Evolutionary conservation across 2,888 invertebrate species (phyloP), one percentile per base, ranked within the genome.

Genomic region (Drosophila paracracens): DNA sequence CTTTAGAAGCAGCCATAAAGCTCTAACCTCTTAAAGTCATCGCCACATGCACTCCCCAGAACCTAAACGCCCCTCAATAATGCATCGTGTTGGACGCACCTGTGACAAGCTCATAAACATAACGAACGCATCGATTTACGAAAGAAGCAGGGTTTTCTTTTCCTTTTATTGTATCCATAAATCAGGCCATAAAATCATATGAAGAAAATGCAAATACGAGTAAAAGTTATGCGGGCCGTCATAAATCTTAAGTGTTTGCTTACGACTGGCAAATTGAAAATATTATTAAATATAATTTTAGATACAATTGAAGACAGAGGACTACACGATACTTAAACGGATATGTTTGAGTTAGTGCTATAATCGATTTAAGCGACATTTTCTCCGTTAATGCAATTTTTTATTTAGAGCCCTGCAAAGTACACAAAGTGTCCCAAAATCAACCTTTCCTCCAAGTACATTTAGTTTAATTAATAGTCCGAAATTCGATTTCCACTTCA

Each of bases 81-180:
- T 79, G 74, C 76, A 53, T 74, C 72, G 70, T 74, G 67, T 91
- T 73, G 70, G 69, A 36, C 64, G 62, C 90, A 90, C 89, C 91
- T 90, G 91, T 66, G 83, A 81, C 91, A 73, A 61, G 68, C 70
- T 60, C 75, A 79, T 80, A 83, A 85, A 70, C 83, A 71, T 85
- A 73, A 83, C 51, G 59, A 53, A n/a, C 35, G 52, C 57, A 61
- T 68, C 75, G 75, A 77, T 89, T 88, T 79, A 68, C 70, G 65
- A 43, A 21, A 33, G 53, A 59, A 52, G 56, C 35, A 40, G 21
- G n/a, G 54, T 66, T 63, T 53, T 18, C 35, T 16, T 18, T n/a
- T 11, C 38, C n/a, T 75, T 88, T 85, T 72, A 81, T 83, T 71
- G 57, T 52, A 53, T 56, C 50, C 71, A 87, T 88, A 86, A 84